Evolutionary conservation across 1,140 invertebrate species (phyloP), one percentile per base, ranked within the genome.

Genomic region (Drosophila nasuta): DNA sequence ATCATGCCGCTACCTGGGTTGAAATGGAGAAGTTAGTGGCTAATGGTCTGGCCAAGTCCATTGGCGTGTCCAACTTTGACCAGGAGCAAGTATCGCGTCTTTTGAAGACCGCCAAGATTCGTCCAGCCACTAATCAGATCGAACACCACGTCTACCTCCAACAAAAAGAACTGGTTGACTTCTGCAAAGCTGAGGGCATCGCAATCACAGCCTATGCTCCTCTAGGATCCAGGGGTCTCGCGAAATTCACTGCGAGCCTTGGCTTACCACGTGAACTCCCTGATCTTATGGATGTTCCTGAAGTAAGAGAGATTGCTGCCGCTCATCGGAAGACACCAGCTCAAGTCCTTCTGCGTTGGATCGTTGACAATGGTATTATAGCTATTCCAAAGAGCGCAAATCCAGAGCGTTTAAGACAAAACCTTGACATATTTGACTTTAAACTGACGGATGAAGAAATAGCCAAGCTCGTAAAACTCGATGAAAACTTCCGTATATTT

Each of bases 321-420:
- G 94, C 94, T n/a, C 94, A 97, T 86, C 93, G 93, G 4, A 97
- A 96, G 92, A 95, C 95, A 1, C 92, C 96, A 5, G 97, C 96
- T 1, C 97, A 98, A 93, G 93, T 98, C 49, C 93, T 98, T 45
- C 91, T 98, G 1, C 94, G 96, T 46, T 96, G 96, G 92, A 94
- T 96, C 49, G 87, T 97, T 0, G 95, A 97, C 91, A 93, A 95
- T 57, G 95, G 95, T 7, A 93, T 97, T 7, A 93, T 95, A 45
- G 96, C 96, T 13, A 97, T 98, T 89, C 97, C 97, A 48, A 98
- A 98, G 93, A 97, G 96, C 90, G 95, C 95, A 0, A 97, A 95
- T 85, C 93, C 95, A 0, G 92, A 94, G 7, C 94, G 97, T 81
- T 93, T 98, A 0, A 94, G 94, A 81, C 93, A 94, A 83, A 95